Percentiles rank a stretch among this genome's conserved stretches.
phyloP scores from a whole-genome alignment of 2,113 vertebrate genomes.

The Kryptolebias marmoratus region DNA sequence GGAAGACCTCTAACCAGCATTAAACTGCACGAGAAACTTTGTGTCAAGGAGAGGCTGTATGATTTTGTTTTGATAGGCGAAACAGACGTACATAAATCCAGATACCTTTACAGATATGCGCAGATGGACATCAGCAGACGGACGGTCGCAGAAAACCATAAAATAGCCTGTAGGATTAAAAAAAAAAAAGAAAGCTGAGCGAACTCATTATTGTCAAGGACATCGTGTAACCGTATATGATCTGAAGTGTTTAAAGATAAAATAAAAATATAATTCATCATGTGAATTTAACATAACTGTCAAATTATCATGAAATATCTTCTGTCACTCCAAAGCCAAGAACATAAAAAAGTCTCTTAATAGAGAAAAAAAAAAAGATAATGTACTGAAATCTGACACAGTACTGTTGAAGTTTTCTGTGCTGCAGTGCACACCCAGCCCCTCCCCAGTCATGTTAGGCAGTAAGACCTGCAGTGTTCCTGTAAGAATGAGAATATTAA shows the following conservation, averaged over 20 bases:
- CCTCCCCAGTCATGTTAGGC: constrained; percentile 53
- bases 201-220: constrained; percentile 1
- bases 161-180: background rate
- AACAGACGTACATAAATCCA: constrained; percentile 2
- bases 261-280: background rate
- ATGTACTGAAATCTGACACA: constrained; percentile 55
- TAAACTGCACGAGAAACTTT: constrained; percentile 42
- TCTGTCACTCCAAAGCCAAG: background rate
- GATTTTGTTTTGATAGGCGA: constrained; percentile 52
- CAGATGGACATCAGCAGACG: constrained; percentile 11
- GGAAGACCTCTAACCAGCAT: constrained; percentile 47
- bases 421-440: constrained; percentile 70
- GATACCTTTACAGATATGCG: constrained; percentile 1
- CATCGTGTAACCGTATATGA: background rate
- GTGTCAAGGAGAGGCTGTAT: constrained; percentile 40
- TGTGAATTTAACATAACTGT: background rate
- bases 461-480: constrained; percentile 70
- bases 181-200: background rate
- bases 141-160: constrained; percentile 8
- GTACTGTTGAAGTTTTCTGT: constrained; percentile 59
- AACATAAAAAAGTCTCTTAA: constrained; percentile 7
- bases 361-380: constrained; percentile 39
- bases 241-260: constrained; percentile 14
- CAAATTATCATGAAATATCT: constrained; percentile 9
- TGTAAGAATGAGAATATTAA: constrained; percentile 74